These are phyloP conservation scores for Drosophila serrata DNA, from an alignment of 1,140 invertebrate genomes.

Conservation along the genomic window DNA sequence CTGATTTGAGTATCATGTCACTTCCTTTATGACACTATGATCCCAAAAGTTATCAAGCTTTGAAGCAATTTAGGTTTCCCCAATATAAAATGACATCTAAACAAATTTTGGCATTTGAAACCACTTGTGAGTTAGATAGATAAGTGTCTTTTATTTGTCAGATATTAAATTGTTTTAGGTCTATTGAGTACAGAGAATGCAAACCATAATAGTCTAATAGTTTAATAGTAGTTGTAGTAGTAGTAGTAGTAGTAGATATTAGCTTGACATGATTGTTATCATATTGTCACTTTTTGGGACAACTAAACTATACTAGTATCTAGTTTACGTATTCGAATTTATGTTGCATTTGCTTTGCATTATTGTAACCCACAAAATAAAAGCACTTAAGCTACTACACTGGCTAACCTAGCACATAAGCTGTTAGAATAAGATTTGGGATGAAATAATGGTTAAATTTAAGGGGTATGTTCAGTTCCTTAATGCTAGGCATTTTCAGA, in stretches of 20 bases:
- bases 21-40: not conserved
- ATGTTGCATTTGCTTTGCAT: not conserved
- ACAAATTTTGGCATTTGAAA: not conserved
- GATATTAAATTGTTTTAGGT: not conserved
- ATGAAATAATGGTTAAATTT: not conserved
- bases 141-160: not conserved
- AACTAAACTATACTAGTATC: not conserved
- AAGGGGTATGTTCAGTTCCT: not conserved
- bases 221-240: too few relatives aligned
- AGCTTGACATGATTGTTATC: not conserved
- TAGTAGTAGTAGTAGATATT: too few relatives aligned
- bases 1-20: constrained; percentile 10
- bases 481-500: too few relatives aligned
- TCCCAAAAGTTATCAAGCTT: too few relatives aligned
- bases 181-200: too few relatives aligned
- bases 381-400: not conserved
- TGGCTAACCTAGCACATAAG: too few relatives aligned
- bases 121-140: not conserved
- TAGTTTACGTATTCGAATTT: not conserved
- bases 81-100: not conserved
- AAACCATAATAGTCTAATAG: too few relatives aligned
- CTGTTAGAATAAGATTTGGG: not conserved
- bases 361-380: not conserved
- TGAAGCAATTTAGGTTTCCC: not conserved
- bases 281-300: not conserved